Evolutionary conservation across 2,797 vertebrate species (phyloP).

Genomic region (Myotis daubentonii): DNA sequence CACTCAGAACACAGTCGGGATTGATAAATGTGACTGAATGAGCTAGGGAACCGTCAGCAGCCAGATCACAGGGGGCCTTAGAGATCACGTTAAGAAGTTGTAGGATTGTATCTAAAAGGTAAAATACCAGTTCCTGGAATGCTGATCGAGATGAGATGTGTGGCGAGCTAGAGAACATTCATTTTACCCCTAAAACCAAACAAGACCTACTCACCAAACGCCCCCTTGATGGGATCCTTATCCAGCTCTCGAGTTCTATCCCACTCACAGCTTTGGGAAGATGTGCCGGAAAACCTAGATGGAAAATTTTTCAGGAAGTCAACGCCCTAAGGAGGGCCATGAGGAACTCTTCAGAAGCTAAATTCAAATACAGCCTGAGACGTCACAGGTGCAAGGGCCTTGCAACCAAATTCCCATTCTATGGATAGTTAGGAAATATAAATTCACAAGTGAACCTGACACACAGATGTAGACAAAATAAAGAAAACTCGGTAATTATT

Average conservation of each 20-base stretch:
- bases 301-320: not conserved
- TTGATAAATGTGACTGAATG: not conserved
- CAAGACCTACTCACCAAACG: not conserved
- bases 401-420: not conserved
- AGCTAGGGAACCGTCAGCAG: not conserved
- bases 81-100: not conserved
- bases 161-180: not conserved
- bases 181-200: not conserved
- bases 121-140: conserved; percentile 4
- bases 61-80: not conserved
- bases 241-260: not conserved
- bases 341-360: not conserved
- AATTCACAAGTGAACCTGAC: conserved; percentile 20
- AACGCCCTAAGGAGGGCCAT: not conserved
- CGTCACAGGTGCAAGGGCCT: not conserved
- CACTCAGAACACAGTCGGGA: not conserved
- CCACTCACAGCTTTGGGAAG: not conserved
- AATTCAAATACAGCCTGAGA: not conserved
- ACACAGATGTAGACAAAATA: not conserved
- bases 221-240: not conserved
- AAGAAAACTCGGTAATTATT: not conserved
- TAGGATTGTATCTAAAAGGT: not conserved
- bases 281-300: not conserved
- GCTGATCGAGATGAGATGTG: not conserved
- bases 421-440: not conserved